These are phyloP conservation scores for Stigmatopora nigra DNA, from an alignment of 2,113 vertebrate genomes.

Conservation along the genomic window DNA sequence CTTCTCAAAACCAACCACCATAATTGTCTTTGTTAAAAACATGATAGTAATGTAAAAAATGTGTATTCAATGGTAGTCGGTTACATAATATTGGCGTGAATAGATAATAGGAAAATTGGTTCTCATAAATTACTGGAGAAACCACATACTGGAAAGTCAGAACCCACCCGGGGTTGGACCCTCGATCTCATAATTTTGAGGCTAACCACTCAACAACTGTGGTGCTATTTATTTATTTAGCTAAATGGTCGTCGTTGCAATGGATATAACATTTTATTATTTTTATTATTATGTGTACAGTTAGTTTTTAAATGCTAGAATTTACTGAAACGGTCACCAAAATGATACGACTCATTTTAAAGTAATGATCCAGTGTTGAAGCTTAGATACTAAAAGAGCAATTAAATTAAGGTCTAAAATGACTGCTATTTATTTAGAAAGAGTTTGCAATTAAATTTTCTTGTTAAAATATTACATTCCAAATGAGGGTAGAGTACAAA, in stretches of 20 bases:
- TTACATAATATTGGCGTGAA: background rate
- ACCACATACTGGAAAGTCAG: too few species aligned
- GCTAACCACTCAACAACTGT: too few species aligned
- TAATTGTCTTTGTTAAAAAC: background rate
- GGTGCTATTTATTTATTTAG: too few species aligned
- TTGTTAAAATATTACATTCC: background rate
- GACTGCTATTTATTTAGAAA: background rate
- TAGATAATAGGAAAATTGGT: too few species aligned
- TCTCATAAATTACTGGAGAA: too few species aligned
- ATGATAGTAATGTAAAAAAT: background rate
- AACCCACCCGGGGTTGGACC: too few species aligned
- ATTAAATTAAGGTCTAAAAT: background rate
- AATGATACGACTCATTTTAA: background rate
- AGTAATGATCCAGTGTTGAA: background rate
- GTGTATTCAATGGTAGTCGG: background rate
- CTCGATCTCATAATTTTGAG: too few species aligned
- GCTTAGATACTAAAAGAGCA: background rate
- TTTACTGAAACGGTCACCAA: background rate
- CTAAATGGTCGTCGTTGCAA: too few species aligned
- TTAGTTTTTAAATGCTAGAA: too few species aligned
- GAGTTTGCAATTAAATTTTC: background rate
- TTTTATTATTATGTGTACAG: too few species aligned
- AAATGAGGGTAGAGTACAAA: conserved; percentile 2
- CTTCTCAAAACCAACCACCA: background rate
- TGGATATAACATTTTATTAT: too few species aligned